These are phyloP conservation scores for Brachionus rotundiformis DNA, from an alignment of 1,140 invertebrate genomes.

Conservation along the genomic window DNA sequence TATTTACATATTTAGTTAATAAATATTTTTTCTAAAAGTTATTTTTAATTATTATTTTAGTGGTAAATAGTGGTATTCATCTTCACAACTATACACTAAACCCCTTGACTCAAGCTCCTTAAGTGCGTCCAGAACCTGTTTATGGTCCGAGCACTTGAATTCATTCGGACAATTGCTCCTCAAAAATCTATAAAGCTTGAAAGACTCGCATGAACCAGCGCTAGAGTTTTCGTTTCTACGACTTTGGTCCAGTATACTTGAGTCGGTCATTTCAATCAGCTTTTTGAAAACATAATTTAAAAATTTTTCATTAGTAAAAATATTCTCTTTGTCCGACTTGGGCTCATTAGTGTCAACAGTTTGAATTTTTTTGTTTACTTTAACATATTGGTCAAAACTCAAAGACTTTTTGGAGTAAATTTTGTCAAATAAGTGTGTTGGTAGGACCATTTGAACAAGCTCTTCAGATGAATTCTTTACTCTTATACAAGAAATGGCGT, in stretches of 20 bases:
- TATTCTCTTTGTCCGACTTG: neutral
- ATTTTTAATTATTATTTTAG: conserved; percentile 16
- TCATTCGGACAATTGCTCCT: conserved; percentile 44
- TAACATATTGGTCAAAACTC: neutral
- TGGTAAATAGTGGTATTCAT: conserved; percentile 49
- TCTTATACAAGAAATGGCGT: conserved; percentile 23
- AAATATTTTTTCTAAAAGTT: neutral
- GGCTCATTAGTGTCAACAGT: neutral
- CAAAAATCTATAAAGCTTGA: neutral
- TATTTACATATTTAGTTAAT: neutral
- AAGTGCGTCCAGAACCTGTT: conserved; percentile 39
- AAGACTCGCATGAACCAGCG: conserved; percentile 1
- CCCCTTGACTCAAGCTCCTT: conserved; percentile 20
- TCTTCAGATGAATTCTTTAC: conserved; percentile 33
- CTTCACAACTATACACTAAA: conserved; percentile 42
- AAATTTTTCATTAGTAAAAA: conserved; percentile 32
- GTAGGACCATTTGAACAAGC: conserved; percentile 22
- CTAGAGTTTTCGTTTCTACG: neutral
- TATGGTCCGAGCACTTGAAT: neutral
- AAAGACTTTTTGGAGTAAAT: neutral
- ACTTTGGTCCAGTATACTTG: conserved; percentile 14
- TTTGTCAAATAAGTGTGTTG: neutral
- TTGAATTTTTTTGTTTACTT: neutral
- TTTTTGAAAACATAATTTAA: conserved; percentile 10
- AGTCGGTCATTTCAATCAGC: conserved; percentile 24